A percentile compares a stretch with the other conserved stretches of the same genome.
These are phyloP conservation scores for Cetoscarus ocellatus DNA, from an alignment of 2,797 vertebrate genomes.

Conservation along the genomic window DNA sequence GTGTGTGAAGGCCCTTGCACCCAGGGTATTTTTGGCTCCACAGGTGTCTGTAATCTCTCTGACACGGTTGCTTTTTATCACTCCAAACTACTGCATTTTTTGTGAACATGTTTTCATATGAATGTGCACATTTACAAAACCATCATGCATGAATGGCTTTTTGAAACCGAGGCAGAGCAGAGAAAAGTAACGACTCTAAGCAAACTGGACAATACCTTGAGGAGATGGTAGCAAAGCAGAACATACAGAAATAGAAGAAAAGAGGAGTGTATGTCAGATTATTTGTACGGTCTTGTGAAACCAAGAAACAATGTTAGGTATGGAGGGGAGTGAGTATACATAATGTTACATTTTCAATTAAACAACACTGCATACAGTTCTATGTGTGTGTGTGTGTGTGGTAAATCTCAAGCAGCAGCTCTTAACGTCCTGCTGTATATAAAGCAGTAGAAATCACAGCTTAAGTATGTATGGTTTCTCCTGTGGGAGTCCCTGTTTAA, in stretches of 20 bases:
- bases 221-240: conserved; percentile 13
- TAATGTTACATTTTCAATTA: conserved; percentile 42
- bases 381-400: conserved; percentile 4
- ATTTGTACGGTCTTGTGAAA: conserved; percentile 1
- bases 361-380: conserved; percentile 14
- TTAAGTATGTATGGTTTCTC: conserved; percentile 75
- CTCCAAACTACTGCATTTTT: no score
- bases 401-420: conserved; percentile 30
- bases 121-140: background rate
- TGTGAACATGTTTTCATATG: no score
- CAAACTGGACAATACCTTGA: conserved; percentile 1
- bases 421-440: conserved; percentile 32
- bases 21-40: no score
- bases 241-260: background rate
- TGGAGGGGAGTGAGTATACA: conserved; percentile 23
- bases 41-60: no score
- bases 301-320: conserved; percentile 15
- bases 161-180: no score
- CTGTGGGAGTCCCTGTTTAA: conserved; percentile 77
- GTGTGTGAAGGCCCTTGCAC: no score
- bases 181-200: background rate
- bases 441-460: conserved; percentile 70
- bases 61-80: no score
- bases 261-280: background rate
- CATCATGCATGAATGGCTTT: no score